Percentiles rank a stretch among this genome's conserved stretches.
phyloP scores from a whole-genome alignment of 1,140 invertebrate species.

The Scaptomyza hsui region DNA sequence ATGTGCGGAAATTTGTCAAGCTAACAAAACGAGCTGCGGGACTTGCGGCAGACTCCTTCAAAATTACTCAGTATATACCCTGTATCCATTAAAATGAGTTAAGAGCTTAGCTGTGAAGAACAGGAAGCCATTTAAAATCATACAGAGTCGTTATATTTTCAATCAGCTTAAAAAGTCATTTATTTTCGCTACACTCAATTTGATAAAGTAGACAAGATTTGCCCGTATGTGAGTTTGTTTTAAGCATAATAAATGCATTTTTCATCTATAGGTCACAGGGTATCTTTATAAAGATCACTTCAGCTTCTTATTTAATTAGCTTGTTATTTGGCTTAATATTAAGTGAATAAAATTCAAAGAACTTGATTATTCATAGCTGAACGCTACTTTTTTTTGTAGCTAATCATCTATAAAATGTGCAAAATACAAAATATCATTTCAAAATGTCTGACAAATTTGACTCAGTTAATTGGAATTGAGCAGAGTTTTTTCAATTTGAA shows the following conservation, averaged over 20 bases:
- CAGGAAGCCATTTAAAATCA: too few species aligned
- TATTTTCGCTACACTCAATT: too few species aligned
- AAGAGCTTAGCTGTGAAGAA: too few species aligned
- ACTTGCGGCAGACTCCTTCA: not conserved
- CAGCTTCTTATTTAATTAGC: not conserved
- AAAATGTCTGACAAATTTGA: not conserved
- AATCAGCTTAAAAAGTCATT: too few species aligned
- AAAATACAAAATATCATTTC: not conserved
- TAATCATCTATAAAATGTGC: not conserved
- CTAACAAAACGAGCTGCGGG: not conserved
- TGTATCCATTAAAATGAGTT: not conserved
- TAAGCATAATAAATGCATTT: too few species aligned
- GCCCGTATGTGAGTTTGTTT: too few species aligned
- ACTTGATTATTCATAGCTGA: too few species aligned
- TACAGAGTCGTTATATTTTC: not conserved
- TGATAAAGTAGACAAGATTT: too few species aligned
- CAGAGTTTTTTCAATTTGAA: not conserved
- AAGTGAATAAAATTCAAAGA: too few species aligned
- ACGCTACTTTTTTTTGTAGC: not conserved
- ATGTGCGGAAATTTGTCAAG: conserved; percentile 65
- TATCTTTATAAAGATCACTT: not conserved
- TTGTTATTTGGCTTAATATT: not conserved
- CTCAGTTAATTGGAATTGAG: not conserved
- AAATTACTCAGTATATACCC: not conserved
- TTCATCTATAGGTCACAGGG: too few species aligned